Base-by-base conservation (phyloP, 2,113 vertebrate species). In the Podarcis raffonei region DNA sequence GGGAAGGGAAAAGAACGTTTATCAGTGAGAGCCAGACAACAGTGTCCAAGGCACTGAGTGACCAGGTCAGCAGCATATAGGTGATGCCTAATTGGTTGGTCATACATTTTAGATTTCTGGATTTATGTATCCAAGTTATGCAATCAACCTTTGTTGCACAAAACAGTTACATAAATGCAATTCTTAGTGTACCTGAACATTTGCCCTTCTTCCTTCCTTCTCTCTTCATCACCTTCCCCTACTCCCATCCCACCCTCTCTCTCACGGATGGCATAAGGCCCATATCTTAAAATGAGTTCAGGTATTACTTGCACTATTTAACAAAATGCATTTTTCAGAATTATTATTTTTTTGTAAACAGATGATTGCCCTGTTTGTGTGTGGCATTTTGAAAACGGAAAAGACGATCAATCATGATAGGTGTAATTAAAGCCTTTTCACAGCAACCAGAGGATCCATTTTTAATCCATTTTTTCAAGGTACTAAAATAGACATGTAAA, bases 381-480 rank as follows among this genome's bases (percentile, higher is more conserved):
- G 66, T 80, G 66, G 65, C 39, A 57, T 80, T 81, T 80, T 80
- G 74, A 68, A 42, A 77, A 68, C 7, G 78, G 75, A 86, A 86
- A 42, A 68, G 59, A 48, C 62, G 68, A 78, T 86, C 77, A 81
- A 81, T 81, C 53, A 71, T 37, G 42, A 72, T 71, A 71, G 16
- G 32, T 59, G n/a, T 71, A 87, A 87, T 87, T 79, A 86, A 86
- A 86, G 30, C 75, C 62, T 25, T 53, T 86, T 81, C 77, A 81
- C 37, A 72, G 42, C 13, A 72, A 68, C 86, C 59, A 81, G 65
- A 81, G 66, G n/a, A 12, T 68, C 78, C 62, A 37, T 68, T 86
- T 86, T 79, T n/a, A 86, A 87, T 87, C 86, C 77, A 72, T 87
- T 81, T 81, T 48, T 87, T 59, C 77, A 87, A 59, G 39, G 85